These are phyloP conservation scores for Heliangelus exortis DNA, from an alignment of 2,797 vertebrate genomes.

Conservation along the genomic window DNA sequence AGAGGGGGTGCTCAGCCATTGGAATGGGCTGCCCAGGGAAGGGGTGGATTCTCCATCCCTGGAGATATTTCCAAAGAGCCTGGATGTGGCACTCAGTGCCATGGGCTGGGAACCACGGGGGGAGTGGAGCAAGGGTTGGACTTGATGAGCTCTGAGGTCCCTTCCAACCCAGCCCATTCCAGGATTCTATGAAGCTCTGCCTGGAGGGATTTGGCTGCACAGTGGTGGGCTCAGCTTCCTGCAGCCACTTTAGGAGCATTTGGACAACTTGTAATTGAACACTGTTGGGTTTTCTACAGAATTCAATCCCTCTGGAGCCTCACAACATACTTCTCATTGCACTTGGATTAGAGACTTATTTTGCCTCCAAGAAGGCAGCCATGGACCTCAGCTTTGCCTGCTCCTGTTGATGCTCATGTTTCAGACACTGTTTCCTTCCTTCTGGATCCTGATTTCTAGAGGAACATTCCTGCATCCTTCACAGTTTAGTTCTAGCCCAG, in stretches of 20 bases:
- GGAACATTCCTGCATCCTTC: not conserved
- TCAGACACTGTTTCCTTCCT: not conserved
- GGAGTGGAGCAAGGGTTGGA: too few relatives aligned
- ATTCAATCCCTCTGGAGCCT: constrained; percentile 11
- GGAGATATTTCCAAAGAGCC: too few relatives aligned
- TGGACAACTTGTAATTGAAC: not conserved
- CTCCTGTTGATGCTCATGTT: not conserved
- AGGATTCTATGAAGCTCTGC: too few relatives aligned
- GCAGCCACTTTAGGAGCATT: not conserved
- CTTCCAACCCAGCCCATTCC: too few relatives aligned
- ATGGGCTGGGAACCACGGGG: too few relatives aligned
- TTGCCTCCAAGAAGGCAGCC: not conserved
- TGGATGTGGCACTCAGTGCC: too few relatives aligned
- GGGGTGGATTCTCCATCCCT: too few relatives aligned
- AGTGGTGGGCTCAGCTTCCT: not conserved
- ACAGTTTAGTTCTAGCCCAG: not conserved
- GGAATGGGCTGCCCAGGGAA: too few relatives aligned
- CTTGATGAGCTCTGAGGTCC: too few relatives aligned
- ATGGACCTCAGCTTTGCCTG: not conserved
- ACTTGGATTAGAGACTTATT: not conserved
- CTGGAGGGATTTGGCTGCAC: not conserved
- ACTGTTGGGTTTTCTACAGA: not conserved
- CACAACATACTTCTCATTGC: not conserved
- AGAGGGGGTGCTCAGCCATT: too few relatives aligned
- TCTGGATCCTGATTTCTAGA: not conserved